Percentiles rank a stretch among this genome's conserved stretches.
phyloP scores from a whole-genome alignment of 2,113 vertebrate genomes.

The Muntiacus muntjak region DNA sequence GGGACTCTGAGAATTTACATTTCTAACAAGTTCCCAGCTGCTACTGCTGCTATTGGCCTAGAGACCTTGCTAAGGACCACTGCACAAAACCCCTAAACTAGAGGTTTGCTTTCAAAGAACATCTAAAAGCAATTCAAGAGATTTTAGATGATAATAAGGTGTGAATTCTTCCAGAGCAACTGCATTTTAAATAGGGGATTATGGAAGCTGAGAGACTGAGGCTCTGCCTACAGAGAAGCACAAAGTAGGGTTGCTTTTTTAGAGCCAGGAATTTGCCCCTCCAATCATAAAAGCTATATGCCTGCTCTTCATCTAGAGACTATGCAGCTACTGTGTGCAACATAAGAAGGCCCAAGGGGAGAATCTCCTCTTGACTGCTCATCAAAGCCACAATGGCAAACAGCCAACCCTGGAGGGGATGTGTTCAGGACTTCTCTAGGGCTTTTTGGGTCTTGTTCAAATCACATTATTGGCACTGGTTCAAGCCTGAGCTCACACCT shows the following conservation, averaged over 20 bases:
- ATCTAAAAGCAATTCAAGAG: conserved; percentile 25
- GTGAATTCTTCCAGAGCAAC: conserved; percentile 1
- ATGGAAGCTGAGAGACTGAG: neutral
- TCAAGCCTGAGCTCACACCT: neutral
- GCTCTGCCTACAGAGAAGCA: neutral
- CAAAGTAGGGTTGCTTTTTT: neutral
- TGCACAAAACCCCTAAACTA: neutral
- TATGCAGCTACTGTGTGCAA: neutral
- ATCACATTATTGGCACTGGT: neutral
- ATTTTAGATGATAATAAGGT: conserved; percentile 18
- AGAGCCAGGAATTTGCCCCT: neutral
- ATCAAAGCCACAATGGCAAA: neutral
- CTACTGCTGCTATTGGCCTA: neutral
- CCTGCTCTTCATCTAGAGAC: neutral
- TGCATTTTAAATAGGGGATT: conserved; percentile 36
- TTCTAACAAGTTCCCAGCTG: neutral
- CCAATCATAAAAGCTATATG: neutral
- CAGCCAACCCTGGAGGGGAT: neutral
- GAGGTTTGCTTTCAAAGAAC: neutral
- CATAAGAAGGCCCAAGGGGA: neutral
- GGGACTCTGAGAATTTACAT: neutral
- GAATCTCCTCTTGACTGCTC: neutral
- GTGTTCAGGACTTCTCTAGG: neutral
- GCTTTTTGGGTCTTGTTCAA: neutral
- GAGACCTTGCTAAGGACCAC: neutral